These are phyloP conservation scores for Oreochromis aureus DNA, from an alignment of 2,113 vertebrate genomes.

Conservation along the genomic window DNA sequence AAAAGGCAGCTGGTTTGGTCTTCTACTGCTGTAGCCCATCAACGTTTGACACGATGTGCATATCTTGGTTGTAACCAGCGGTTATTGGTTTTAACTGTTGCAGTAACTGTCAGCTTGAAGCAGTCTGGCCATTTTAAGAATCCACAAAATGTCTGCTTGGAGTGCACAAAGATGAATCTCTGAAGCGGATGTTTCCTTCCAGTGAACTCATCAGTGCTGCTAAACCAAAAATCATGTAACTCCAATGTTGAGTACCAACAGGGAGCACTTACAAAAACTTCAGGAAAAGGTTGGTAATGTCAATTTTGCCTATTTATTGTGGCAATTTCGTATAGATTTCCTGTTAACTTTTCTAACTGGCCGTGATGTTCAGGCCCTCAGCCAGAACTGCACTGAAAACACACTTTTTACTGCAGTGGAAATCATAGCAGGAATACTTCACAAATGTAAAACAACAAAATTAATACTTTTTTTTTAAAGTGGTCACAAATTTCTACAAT, in stretches of 20 bases:
- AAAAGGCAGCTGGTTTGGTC: background rate
- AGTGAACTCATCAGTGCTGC: background rate
- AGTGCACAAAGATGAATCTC: accelerated
- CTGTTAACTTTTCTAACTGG: background rate
- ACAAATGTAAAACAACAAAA: background rate
- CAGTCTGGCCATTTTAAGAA: background rate
- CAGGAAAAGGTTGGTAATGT: background rate
- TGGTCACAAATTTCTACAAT: background rate
- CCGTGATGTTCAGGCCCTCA: background rate
- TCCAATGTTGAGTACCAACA: background rate
- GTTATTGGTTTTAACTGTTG: background rate
- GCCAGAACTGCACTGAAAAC: background rate
- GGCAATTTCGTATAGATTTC: background rate
- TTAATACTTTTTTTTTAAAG: background rate
- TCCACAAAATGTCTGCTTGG: background rate
- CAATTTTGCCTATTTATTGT: background rate
- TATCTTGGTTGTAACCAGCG: background rate
- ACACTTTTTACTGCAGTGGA: accelerated
- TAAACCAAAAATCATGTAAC: background rate
- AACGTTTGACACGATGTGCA: accelerated
- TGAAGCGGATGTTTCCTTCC: background rate
- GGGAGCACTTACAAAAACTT: background rate
- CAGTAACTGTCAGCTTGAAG: accelerated
- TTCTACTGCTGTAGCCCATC: background rate
- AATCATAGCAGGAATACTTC: background rate